A percentile compares a stretch with the other conserved stretches of the same genome.
phyloP scores from a whole-genome alignment of 2,113 vertebrate genomes.

The Datnioides undecimradiatus region DNA sequence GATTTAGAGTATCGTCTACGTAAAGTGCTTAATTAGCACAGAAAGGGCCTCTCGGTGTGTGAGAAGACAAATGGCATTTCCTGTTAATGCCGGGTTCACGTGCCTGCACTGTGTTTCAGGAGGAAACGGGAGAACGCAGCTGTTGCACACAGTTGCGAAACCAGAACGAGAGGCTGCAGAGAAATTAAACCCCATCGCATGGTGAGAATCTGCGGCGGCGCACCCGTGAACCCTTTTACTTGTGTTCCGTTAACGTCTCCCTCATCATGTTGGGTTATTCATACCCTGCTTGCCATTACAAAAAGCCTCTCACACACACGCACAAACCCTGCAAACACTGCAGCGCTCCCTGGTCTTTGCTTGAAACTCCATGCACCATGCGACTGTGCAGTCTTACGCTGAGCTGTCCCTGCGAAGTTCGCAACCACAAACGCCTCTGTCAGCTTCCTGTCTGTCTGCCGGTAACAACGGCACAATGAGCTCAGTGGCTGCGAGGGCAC shows the following conservation, averaged over 20 bases:
- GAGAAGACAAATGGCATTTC: background rate
- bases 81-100: background rate
- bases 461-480: background rate
- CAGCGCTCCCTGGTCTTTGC: constrained; percentile 22
- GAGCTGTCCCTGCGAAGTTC: constrained; percentile 9
- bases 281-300: constrained; percentile 59
- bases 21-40: constrained; percentile 44
- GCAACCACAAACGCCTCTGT: background rate
- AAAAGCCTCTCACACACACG: constrained; percentile 24
- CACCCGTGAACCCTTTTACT: constrained; percentile 43
- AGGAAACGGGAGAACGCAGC: background rate
- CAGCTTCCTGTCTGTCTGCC: background rate
- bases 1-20: background rate
- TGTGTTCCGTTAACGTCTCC: constrained; percentile 53
- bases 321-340: background rate
- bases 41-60: constrained; percentile 10
- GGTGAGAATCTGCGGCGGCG: no score
- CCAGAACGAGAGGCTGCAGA: background rate
- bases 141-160: constrained; percentile 29
- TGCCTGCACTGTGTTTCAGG: constrained; percentile 11
- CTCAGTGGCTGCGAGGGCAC: background rate
- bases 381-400: background rate
- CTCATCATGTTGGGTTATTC: constrained; percentile 55
- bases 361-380: constrained; percentile 43
- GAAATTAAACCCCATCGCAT: no score